These are phyloP conservation scores for Littorina saxatilis DNA, from an alignment of 1,140 invertebrate genomes.

Conservation along the genomic window DNA sequence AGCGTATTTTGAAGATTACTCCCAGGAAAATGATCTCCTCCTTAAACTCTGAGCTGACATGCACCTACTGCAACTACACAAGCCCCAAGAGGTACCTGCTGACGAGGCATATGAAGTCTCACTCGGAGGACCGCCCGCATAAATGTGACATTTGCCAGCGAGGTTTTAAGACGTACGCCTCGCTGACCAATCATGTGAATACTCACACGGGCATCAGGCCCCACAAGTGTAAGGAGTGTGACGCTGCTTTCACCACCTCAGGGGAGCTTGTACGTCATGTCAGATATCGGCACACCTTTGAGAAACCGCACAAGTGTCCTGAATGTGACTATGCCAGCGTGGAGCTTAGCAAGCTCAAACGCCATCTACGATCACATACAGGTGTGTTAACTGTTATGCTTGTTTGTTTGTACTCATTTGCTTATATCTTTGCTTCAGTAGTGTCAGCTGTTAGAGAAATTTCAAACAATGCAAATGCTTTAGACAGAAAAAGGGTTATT, in stretches of 20 bases:
- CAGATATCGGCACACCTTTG: slow-evolving; percentile 90
- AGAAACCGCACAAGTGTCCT: slow-evolving; percentile 95
- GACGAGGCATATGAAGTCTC: slow-evolving; percentile 95
- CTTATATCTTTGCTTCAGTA: too few relatives aligned
- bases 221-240: slow-evolving; percentile 93
- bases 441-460: too few relatives aligned
- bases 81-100: slow-evolving; percentile 92
- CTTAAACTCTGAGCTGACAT: slow-evolving; percentile 83
- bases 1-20: slow-evolving; percentile 78
- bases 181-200: slow-evolving; percentile 96
- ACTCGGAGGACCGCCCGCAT: slow-evolving; percentile 95
- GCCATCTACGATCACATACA: slow-evolving; percentile 95
- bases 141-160: slow-evolving; percentile 96
- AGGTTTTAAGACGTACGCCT: slow-evolving; percentile 95
- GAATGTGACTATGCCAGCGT: slow-evolving; percentile 97
- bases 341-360: slow-evolving; percentile 93
- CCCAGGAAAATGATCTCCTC: slow-evolving; percentile 82
- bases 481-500: too few relatives aligned
- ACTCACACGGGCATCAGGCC: slow-evolving; percentile 95
- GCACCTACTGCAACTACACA: slow-evolving; percentile 93
- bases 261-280: slow-evolving; percentile 96
- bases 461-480: too few relatives aligned
- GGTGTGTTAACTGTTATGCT: slow-evolving; percentile 77
- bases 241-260: slow-evolving; percentile 95
- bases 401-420: too few relatives aligned